phyloP scores from a whole-genome alignment of 2,888 invertebrate species.

The Tribolium freemani region DNA sequence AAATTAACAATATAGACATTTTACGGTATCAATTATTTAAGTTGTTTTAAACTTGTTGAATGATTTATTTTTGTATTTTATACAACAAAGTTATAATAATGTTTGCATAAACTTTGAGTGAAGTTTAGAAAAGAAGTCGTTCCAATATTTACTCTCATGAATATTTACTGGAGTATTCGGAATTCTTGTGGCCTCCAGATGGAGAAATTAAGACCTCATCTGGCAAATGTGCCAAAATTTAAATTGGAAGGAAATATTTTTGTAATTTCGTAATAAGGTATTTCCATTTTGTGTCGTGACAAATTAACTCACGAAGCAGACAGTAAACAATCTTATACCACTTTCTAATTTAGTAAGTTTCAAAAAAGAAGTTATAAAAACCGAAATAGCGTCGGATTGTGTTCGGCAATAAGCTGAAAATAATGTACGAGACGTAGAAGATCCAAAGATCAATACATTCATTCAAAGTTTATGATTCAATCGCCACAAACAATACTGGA shows the following conservation, averaged over 20 bases:
- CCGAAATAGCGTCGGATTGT: no score
- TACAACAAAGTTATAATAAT: neutral
- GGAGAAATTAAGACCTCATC: conserved; percentile 2
- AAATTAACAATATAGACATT: neutral
- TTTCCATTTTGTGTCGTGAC: neutral
- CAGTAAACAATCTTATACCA: neutral
- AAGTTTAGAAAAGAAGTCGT: neutral
- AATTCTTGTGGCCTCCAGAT: neutral
- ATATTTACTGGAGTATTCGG: neutral
- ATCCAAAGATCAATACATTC: no score
- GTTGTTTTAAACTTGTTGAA: neutral
- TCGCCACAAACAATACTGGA: no score
- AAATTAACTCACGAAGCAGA: neutral
- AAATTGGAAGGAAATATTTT: neutral
- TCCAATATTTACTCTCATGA: conserved; percentile 8
- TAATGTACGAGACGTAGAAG: no score
- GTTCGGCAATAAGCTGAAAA: no score
- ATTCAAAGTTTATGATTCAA: no score
- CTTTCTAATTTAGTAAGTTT: neutral
- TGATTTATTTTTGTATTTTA: neutral
- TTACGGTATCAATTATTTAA: neutral
- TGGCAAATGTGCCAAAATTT: neutral
- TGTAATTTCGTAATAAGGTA: neutral
- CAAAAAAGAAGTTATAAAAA: neutral
- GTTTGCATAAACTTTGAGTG: neutral